These are phyloP conservation scores for Vidua chalybeata DNA, from an alignment of 2,113 vertebrate genomes.

Conservation along the genomic window DNA sequence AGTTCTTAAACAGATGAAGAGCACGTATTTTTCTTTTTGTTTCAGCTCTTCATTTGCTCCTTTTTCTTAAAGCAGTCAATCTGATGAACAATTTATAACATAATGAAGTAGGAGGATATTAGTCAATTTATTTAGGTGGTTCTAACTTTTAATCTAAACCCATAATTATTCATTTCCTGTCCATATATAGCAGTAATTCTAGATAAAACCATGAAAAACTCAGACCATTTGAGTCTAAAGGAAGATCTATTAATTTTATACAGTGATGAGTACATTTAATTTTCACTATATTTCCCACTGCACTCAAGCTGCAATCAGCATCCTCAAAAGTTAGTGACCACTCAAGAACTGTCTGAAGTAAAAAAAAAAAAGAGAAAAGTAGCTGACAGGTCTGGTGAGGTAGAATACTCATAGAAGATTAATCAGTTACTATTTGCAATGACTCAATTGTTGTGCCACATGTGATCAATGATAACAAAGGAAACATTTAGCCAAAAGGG, in stretches of 20 bases:
- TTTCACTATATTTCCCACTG: not conserved
- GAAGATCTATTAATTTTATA: not conserved
- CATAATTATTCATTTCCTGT: not conserved
- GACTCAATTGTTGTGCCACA: not conserved
- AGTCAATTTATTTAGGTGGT: not conserved
- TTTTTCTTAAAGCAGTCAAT: not conserved
- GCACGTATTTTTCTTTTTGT: not conserved
- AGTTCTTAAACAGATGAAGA: not conserved
- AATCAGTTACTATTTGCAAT: not conserved
- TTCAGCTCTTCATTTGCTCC: not conserved
- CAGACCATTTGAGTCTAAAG: not conserved
- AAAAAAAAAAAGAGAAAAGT: not conserved
- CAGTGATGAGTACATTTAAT: not conserved
- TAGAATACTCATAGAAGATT: not conserved
- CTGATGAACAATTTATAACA: not conserved
- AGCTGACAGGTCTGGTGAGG: not conserved
- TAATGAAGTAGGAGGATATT: not conserved
- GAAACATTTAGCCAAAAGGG: slow-evolving; percentile 5
- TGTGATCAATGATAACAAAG: not conserved
- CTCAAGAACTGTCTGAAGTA: not conserved
- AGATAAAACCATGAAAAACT: not conserved
- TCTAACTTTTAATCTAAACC: not conserved
- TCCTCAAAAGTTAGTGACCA: not conserved
- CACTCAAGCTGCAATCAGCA: not conserved
- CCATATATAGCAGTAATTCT: not conserved